Evolutionary conservation across 2,797 vertebrate genomes (phyloP), one percentile per base, ranked within the genome.

Genomic region (Tamandua tetradactyla): DNA sequence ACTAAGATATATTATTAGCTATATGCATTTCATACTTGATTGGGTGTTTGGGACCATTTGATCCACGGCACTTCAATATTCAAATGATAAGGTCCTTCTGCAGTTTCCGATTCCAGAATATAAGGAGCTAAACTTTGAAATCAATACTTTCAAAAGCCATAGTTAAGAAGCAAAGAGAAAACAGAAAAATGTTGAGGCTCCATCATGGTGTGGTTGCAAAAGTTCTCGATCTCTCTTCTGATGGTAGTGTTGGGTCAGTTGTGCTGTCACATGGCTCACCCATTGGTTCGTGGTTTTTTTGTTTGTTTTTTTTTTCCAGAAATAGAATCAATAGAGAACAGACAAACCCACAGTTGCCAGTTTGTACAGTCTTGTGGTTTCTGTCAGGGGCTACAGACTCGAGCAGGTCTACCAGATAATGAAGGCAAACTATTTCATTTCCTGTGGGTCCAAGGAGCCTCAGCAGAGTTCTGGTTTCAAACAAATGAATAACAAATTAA

Each of bases 401-500:
- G 96, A 96, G 97, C 96, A 98, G 97, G 98, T 98, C 97, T 98
- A 98, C 98, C 96, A 98, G 98, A 98, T 98, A 98, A 98, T 98
- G 97, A 98, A 98, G 98, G 97, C 98, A 98, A 98, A 98, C 97
- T 98, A 98, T 99, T 99, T 99, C 99, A 98, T 98, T 99, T 99
- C 98, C 99, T 98, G 96, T 98, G 94, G 98, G 98, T 95, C 98
- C 98, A 97, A 98, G 98, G 98, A 93, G 98, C 98, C 98, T 98
- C 98, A 95, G 97, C 98, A 98, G 97, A 98, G 98, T 98, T 98
- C 97, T 98, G 97, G 97, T 98, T 98, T 97, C 92, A 96, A 96
- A 95, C 76, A 96, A 95, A 97, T 97, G 94, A 96, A 94, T 95
- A 98, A 98, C 98, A 98, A 98, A 98, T 96, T 97, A 97, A 96